A percentile compares a stretch with the other conserved stretches of the same genome.
These are phyloP conservation scores for Megalonaias nervosa DNA, from an alignment of 1,140 invertebrate genomes.

Conservation along the genomic window DNA sequence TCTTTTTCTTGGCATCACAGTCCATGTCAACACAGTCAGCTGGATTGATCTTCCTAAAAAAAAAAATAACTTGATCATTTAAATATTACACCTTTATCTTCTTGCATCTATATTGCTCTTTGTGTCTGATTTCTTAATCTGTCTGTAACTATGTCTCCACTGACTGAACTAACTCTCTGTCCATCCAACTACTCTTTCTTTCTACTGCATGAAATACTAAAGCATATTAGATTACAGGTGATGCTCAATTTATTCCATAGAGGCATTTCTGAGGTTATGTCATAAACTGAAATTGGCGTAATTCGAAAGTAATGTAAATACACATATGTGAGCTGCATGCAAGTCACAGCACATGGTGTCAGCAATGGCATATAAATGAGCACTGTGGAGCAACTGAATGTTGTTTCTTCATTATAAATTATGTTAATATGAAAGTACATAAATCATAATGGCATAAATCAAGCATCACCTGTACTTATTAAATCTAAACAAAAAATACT, in stretches of 20 bases:
- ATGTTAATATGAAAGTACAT: not conserved
- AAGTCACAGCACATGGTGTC: no score
- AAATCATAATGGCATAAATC: not conserved
- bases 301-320: no score
- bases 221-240: no score
- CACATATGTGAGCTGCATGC: no score
- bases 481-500: not conserved
- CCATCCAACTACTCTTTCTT: not conserved
- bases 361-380: no score
- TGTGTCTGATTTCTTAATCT: not conserved
- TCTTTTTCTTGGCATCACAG: constrained; percentile 66
- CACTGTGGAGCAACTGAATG: no score
- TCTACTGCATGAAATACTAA: not conserved
- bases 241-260: no score
- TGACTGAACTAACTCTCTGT: not conserved
- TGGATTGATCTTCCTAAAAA: constrained; percentile 54
- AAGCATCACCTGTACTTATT: not conserved
- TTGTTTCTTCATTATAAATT: not conserved
- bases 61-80: not conserved
- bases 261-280: no score
- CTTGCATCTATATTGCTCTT: not conserved
- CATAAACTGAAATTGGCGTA: no score
- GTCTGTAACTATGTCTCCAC: not conserved
- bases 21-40: constrained; percentile 68
- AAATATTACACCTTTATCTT: not conserved